These are phyloP conservation scores for Patella pellucida DNA, from an alignment of 2,888 invertebrate species.

Conservation along the genomic window DNA sequence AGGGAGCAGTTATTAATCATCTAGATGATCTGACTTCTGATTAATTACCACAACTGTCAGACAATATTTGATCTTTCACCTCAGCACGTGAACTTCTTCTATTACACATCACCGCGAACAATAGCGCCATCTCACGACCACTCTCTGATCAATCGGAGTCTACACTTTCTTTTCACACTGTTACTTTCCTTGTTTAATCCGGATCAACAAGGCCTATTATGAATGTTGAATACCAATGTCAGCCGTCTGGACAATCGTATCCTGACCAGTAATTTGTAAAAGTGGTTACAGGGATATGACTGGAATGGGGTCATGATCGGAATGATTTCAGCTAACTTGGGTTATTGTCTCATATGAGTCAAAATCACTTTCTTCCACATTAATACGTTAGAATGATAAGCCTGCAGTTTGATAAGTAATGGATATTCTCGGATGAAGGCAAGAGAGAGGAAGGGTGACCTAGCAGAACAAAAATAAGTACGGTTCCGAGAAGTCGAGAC, in stretches of 20 bases:
- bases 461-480: too few species aligned
- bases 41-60: conserved; percentile 8
- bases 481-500: too few species aligned
- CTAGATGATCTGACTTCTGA: neutral
- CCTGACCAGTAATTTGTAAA: conserved; percentile 4
- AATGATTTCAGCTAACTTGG: too few species aligned
- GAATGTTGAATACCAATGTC: neutral
- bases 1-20: too few species aligned
- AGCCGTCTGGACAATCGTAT: conserved; percentile 9
- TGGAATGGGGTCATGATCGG: too few species aligned
- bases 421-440: too few species aligned
- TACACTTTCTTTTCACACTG: neutral
- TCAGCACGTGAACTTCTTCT: neutral
- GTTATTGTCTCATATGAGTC: too few species aligned
- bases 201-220: conserved; percentile 4
- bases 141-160: neutral
- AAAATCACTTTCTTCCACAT: too few species aligned
- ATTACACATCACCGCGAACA: neutral
- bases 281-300: neutral
- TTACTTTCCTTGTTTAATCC: conserved; percentile 9
- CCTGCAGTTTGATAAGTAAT: too few species aligned
- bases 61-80: conserved; percentile 10
- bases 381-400: too few species aligned
- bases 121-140: conserved; percentile 4
- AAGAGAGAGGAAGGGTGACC: too few species aligned